Conservation (phyloP, 2,888 invertebrate genomes). For the Drosophila fungiperda region DNA sequence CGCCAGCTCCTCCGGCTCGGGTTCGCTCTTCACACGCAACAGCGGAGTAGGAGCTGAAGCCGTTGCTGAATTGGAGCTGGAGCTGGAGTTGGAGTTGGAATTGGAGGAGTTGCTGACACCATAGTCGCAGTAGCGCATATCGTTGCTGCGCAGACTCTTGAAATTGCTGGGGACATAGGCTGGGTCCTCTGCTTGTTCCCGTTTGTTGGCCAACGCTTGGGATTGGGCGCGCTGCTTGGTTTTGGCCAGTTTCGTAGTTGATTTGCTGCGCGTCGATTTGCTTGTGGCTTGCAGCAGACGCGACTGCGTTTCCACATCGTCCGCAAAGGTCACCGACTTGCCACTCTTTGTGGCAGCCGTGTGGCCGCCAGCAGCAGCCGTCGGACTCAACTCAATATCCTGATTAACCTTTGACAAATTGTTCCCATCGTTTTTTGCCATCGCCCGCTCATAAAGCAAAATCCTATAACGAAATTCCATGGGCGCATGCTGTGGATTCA, state of each 20-base stretch:
- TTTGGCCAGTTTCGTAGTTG: slow-evolving; percentile 48
- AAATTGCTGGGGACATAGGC: slow-evolving; percentile 74
- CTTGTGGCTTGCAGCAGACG: slow-evolving; percentile 25
- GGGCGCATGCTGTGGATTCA: slow-evolving; percentile 86
- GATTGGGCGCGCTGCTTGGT: slow-evolving; percentile 35
- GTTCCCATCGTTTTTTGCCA: slow-evolving; percentile 59
- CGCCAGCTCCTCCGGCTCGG: slow-evolving; percentile 38
- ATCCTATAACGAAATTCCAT: slow-evolving; percentile 89
- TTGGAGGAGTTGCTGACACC: slow-evolving; percentile 45
- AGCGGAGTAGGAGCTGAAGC: slow-evolving; percentile 43
- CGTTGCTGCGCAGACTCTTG: slow-evolving; percentile 85
- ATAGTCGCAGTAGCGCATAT: slow-evolving; percentile 83
- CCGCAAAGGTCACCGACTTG: slow-evolving; percentile 71
- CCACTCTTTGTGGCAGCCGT: slow-evolving; percentile 42
- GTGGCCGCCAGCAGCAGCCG: not conserved
- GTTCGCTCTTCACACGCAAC: slow-evolving; percentile 60
- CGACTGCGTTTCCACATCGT: slow-evolving; percentile 46
- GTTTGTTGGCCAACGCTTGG: slow-evolving; percentile 46
- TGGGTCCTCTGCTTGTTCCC: slow-evolving; percentile 46
- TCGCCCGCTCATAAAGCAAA: slow-evolving; percentile 78
- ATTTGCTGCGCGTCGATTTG: slow-evolving; percentile 49
- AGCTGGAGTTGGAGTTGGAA: slow-evolving; percentile 32
- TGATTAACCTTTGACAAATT: slow-evolving; percentile 66
- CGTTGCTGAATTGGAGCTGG: not conserved
- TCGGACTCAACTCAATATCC: slow-evolving; percentile 51